Conservation (phyloP, 2,113 vertebrate species). For the Daphoenositta chrysoptera region DNA sequence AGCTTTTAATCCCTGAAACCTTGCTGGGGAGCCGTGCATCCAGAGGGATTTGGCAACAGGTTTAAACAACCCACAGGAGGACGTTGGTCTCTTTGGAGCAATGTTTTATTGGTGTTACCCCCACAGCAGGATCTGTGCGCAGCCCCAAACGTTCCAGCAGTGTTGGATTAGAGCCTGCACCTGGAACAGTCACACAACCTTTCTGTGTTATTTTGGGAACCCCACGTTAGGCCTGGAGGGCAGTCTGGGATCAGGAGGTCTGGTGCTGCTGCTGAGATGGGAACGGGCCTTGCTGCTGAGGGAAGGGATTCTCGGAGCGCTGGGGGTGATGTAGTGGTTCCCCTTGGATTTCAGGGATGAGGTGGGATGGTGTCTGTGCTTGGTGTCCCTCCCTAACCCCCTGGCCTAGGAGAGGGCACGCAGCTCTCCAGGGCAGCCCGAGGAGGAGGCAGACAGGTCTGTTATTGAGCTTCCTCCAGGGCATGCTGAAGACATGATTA, state of each 20-base stretch:
- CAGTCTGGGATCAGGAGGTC: neutral
- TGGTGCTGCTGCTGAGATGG: neutral
- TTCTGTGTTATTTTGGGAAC: neutral
- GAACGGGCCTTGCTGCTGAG: fast-evolving
- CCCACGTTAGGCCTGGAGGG: fast-evolving
- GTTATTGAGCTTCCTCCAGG: neutral
- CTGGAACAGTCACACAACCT: neutral
- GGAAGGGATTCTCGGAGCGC: fast-evolving
- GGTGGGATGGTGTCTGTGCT: fast-evolving
- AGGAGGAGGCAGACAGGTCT: neutral
- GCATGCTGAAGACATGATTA: neutral
- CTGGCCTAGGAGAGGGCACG: neutral
- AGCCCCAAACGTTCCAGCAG: neutral
- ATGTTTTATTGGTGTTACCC: slow-evolving; percentile 23
- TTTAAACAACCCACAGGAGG: neutral
- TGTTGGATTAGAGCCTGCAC: neutral
- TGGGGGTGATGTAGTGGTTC: neutral
- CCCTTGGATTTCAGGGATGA: neutral
- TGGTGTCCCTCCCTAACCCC: neutral
- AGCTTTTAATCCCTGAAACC: neutral
- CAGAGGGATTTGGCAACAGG: neutral
- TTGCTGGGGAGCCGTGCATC: fast-evolving
- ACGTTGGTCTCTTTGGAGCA: neutral
- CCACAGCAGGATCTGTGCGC: neutral
- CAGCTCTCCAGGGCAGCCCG: neutral